These are phyloP conservation scores for Zoanthus sansibaricus DNA, from an alignment of 92 coral and sea anemone genomes.

Conservation along the genomic window DNA sequence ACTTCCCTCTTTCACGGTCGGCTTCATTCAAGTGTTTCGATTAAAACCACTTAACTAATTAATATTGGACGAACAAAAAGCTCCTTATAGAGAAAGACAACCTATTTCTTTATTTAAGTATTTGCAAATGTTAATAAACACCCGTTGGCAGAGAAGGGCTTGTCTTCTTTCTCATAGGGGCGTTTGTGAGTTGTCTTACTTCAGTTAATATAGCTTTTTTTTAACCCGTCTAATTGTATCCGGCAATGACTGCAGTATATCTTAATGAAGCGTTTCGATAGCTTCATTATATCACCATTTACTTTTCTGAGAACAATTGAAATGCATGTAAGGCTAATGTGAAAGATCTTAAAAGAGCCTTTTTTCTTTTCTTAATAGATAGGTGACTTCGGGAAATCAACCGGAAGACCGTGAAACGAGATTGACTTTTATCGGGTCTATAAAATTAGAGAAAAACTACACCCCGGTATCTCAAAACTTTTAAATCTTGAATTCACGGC, in stretches of 20 bases:
- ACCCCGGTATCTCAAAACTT: too few species aligned
- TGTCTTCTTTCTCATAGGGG: neutral
- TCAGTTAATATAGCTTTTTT: neutral
- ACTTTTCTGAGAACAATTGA: too few species aligned
- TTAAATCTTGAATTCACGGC: too few species aligned
- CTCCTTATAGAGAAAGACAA: conserved; percentile 23
- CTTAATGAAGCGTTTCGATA: too few species aligned
- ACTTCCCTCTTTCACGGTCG: conserved; percentile 66
- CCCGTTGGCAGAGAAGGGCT: conserved; percentile 9
- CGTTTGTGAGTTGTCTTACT: neutral
- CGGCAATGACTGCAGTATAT: neutral
- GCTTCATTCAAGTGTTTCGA: conserved; percentile 72
- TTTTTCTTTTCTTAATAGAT: too few species aligned
- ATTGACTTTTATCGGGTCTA: too few species aligned
- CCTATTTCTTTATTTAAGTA: conserved; percentile 14
- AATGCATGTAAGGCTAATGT: too few species aligned
- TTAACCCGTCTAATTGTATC: neutral
- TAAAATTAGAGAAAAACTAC: too few species aligned
- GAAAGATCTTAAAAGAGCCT: too few species aligned
- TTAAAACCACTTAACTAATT: conserved; percentile 33
- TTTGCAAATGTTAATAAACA: neutral
- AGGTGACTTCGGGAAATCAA: too few species aligned
- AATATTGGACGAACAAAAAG: conserved; percentile 35
- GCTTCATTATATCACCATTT: too few species aligned
- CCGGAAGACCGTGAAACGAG: too few species aligned